Evolutionary conservation across 2,888 invertebrate genomes (phyloP), one percentile per base, ranked within the genome.

Genomic region (Trichacis sp.): DNA sequence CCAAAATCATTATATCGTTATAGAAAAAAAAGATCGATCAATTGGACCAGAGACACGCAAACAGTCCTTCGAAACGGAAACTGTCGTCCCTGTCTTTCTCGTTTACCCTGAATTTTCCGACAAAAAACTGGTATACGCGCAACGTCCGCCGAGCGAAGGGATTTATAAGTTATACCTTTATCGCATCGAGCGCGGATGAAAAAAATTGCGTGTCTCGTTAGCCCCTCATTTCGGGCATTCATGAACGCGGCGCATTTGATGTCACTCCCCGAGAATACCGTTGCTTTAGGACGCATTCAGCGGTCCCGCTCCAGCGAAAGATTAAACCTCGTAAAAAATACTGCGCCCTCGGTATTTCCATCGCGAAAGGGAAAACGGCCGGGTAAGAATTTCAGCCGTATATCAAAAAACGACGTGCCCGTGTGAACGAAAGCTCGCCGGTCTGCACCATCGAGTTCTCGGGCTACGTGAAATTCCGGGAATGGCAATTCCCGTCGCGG

Each of bases 361-460:
- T n/a, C n/a, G n/a, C n/a, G n/a, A n/a, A n/a, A n/a, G n/a, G n/a
- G n/a, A n/a, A n/a, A n/a, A n/a, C n/a, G n/a, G n/a, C n/a, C n/a
- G 62, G 71, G 72, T 76, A 70, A 73, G 73, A 78, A 73, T 69
- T 78, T 74, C 53, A 63, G 62, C 68, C 69, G 70, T 74, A 77
- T 76, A 79, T 78, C 74, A 77, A 73, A 74, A 76, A 33, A 6
- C 66, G 71, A 73, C 71, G 72, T 75, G 75, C 77, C 69, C 73
- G 73, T 74, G 76, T 75, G 77, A 79, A 76, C 69, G 75, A 73
- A 73, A 73, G 74, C 63, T 71, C 75, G 73, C 69, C 73, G 74
- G 73, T 73, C 68, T 73, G 78, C 71, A 11, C 11, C 36, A 12
- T 12, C 3, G 36, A 12, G 36, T 12, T 36, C 8, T 6, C 15